Conservation (phyloP, 2,113 vertebrate species). For the Centropristis striata region DNA sequence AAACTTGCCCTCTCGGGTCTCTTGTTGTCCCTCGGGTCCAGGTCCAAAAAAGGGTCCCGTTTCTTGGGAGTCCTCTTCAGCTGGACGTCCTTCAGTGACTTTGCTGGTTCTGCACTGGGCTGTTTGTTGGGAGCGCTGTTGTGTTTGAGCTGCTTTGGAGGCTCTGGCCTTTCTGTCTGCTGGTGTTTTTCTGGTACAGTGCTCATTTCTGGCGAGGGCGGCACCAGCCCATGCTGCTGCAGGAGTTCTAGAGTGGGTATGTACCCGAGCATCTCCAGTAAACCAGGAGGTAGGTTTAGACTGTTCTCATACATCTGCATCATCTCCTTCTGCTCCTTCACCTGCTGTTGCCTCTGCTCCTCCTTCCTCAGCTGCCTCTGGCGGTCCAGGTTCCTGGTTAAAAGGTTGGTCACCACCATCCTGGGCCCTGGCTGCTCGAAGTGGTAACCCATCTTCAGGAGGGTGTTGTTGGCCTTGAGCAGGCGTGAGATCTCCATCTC, state of each 20-base stretch:
- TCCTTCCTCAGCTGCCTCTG: conserved; percentile 94
- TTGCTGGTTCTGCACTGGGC: conserved; percentile 51
- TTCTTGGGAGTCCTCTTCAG: conserved; percentile 86
- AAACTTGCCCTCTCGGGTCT: conserved; percentile 84
- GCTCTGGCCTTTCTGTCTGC: conserved; percentile 36
- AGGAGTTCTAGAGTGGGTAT: conserved; percentile 69
- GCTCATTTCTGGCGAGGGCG: conserved; percentile 61
- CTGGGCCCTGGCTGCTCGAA: conserved; percentile 95
- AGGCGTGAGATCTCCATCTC: conserved; percentile 97
- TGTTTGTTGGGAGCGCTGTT: conserved; percentile 57
- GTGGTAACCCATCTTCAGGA: conserved; percentile 97
- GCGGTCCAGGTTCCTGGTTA: conserved; percentile 94
- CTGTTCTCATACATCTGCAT: conserved; percentile 91
- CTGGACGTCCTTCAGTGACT: conserved; percentile 75
- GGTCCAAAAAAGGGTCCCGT: conserved; percentile 79
- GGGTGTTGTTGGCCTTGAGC: conserved; percentile 93
- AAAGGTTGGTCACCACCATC: conserved; percentile 97
- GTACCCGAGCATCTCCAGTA: conserved; percentile 90
- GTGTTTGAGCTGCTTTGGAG: conserved; percentile 61
- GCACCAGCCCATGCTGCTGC: conserved; percentile 66
- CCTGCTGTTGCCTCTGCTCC: conserved; percentile 91
- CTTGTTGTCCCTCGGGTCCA: conserved; percentile 77
- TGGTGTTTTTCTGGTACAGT: background rate
- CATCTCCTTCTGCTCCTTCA: conserved; percentile 89
- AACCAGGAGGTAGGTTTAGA: conserved; percentile 90